These are phyloP conservation scores for Amia ocellicauda DNA, from an alignment of 2,113 vertebrate genomes.

Conservation along the genomic window DNA sequence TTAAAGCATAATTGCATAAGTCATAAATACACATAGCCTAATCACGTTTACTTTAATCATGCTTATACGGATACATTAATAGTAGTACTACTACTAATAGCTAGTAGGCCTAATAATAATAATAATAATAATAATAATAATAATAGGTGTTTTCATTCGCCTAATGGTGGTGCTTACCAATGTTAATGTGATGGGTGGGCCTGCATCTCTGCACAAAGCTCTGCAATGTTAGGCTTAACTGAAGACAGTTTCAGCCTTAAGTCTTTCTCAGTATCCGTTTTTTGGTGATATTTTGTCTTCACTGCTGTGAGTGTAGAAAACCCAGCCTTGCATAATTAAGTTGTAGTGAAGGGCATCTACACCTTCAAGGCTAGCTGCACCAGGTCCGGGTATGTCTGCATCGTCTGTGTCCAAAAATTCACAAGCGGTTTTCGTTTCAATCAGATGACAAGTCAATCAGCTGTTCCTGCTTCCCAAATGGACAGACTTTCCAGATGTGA, in stretches of 20 bases:
- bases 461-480: constrained; percentile 25
- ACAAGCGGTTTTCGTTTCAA: constrained; percentile 14
- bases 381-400: constrained; percentile 5
- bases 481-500: constrained; percentile 43
- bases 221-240: constrained; percentile 12
- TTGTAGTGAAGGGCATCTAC: constrained; percentile 22
- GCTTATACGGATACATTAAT: too few relatives aligned
- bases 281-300: too few relatives aligned
- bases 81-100: neutral
- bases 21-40: too few relatives aligned
- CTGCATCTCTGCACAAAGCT: constrained; percentile 15
- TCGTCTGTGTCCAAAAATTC: constrained; percentile 14
- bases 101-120: too few relatives aligned
- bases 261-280: too few relatives aligned
- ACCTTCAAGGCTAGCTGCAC: constrained; percentile 10
- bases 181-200: constrained; percentile 15
- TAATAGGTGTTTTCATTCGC: too few relatives aligned
- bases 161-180: too few relatives aligned
- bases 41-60: too few relatives aligned
- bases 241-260: constrained; percentile 18
- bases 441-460: constrained; percentile 15
- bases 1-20: too few relatives aligned
- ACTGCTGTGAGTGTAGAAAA: constrained; percentile 19
- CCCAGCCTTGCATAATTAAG: constrained; percentile 19
- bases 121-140: too few relatives aligned